Percentiles rank a stretch among this genome's conserved stretches.
Conservation (phyloP, 1,140 invertebrate genomes). For the Leguminivora glycinivorella region DNA sequence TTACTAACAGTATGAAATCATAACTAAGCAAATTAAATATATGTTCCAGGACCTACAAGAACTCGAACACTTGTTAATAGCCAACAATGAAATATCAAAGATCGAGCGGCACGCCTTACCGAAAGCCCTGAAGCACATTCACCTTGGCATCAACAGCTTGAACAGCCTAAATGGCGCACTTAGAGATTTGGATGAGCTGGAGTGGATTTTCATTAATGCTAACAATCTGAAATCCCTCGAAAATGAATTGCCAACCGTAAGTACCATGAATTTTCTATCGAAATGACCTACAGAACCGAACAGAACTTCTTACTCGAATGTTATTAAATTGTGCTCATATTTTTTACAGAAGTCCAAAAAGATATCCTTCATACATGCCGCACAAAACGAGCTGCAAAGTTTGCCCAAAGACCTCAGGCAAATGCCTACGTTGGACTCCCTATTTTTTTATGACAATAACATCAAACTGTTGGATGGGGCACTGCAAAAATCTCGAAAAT, state of each 20-base stretch:
- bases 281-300: no score
- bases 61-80: slow-evolving; percentile 84
- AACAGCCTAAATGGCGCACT: slow-evolving; percentile 86
- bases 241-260: slow-evolving; percentile 83
- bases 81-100: slow-evolving; percentile 84
- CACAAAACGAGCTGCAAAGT: slow-evolving; percentile 84
- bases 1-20: no score
- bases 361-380: slow-evolving; percentile 84
- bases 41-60: slow-evolving; percentile 82
- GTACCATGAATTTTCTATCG: slow-evolving; percentile 32
- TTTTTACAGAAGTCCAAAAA: slow-evolving; percentile 79
- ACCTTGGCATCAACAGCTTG: slow-evolving; percentile 86
- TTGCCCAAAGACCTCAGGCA: slow-evolving; percentile 85
- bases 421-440: slow-evolving; percentile 82
- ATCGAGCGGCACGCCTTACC: slow-evolving; percentile 84
- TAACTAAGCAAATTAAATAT: not conserved
- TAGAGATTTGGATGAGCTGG: slow-evolving; percentile 83
- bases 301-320: no score
- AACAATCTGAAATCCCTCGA: slow-evolving; percentile 87
- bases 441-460: slow-evolving; percentile 86
- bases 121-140: slow-evolving; percentile 82
- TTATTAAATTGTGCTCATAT: no score
- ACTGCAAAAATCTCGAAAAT: slow-evolving; percentile 82
- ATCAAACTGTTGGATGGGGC: slow-evolving; percentile 84
- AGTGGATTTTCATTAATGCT: slow-evolving; percentile 88